Conservation (phyloP, 2,888 invertebrate genomes). For the Volucella bombylans region DNA sequence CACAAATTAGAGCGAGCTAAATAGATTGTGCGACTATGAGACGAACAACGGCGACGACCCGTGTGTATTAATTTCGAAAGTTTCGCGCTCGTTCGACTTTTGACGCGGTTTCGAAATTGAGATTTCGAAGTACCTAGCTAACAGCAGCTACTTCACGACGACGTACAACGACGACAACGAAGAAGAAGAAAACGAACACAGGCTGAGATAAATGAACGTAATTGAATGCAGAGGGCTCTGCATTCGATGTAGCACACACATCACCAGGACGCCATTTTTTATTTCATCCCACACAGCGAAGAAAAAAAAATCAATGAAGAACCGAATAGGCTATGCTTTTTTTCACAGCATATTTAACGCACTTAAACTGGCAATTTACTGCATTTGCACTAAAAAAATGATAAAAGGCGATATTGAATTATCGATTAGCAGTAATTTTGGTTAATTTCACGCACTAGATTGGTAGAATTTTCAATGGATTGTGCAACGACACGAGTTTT, state of each 20-base stretch:
- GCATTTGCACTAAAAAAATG: constrained; percentile 77
- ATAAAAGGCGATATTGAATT: constrained; percentile 77
- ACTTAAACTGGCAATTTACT: constrained; percentile 76
- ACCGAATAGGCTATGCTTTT: constrained; percentile 77
- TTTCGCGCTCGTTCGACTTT: constrained; percentile 63
- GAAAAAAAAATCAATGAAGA: constrained; percentile 71
- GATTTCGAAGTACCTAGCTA: constrained; percentile 32
- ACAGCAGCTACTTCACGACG: constrained; percentile 39
- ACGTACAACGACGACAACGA: constrained; percentile 1
- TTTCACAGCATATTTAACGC: constrained; percentile 80
- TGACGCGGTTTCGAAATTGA: constrained; percentile 31
- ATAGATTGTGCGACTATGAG: constrained; percentile 27
- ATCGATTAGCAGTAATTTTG: constrained; percentile 78
- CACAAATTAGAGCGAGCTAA: constrained; percentile 40
- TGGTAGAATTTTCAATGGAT: constrained; percentile 79
- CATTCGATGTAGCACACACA: constrained; percentile 75
- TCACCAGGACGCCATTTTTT: constrained; percentile 74
- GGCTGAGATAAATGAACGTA: constrained; percentile 67
- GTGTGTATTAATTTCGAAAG: constrained; percentile 48
- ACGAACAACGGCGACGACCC: too few relatives aligned
- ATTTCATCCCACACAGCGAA: constrained; percentile 68
- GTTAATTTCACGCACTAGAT: constrained; percentile 77
- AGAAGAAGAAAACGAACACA: constrained; percentile 37
- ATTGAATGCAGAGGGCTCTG: constrained; percentile 74
- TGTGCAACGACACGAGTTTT: constrained; percentile 81